Conservation (phyloP, 2,797 vertebrate genomes). For the Selene dorsalis region DNA sequence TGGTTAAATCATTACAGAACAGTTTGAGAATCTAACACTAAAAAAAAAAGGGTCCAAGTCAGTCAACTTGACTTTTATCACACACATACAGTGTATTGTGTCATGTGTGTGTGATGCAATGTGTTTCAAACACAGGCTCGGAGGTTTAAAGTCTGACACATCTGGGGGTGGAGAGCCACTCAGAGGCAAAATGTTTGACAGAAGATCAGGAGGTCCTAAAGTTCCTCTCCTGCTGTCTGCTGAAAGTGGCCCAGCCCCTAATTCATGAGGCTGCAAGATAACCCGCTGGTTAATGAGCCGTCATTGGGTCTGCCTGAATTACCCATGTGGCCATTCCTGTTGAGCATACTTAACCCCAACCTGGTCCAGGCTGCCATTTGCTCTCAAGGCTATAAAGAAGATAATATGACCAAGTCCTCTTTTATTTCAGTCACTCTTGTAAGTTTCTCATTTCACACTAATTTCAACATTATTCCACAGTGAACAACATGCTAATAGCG, state of each 20-base stretch:
- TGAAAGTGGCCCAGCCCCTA: slow-evolving; percentile 19
- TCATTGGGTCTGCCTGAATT: slow-evolving; percentile 5
- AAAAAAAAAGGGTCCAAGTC: not conserved
- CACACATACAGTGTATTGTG: not conserved
- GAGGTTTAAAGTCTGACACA: not conserved
- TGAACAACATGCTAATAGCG: not conserved
- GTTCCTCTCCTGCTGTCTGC: slow-evolving; percentile 27
- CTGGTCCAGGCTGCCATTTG: slow-evolving; percentile 16
- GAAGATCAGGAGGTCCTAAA: slow-evolving; percentile 63
- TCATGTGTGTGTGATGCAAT: slow-evolving; percentile 9
- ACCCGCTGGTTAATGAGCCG: slow-evolving; percentile 56
- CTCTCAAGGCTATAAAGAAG: not conserved
- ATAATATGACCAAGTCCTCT: not conserved
- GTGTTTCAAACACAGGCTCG: slow-evolving; percentile 10
- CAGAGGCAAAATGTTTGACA: slow-evolving; percentile 63
- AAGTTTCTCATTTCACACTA: slow-evolving; percentile 48
- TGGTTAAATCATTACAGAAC: not conserved
- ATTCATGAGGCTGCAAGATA: slow-evolving; percentile 33
- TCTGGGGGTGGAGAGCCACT: slow-evolving; percentile 29
- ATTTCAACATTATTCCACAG: slow-evolving; percentile 36
- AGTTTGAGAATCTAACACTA: not conserved
- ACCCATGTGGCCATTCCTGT: slow-evolving; percentile 25
- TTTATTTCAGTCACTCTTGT: slow-evolving; percentile 1
- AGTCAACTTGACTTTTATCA: not conserved
- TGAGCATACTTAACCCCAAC: slow-evolving; percentile 30